Base-by-base conservation (phyloP, 2,797 vertebrate genomes). In the Sitta carolinensis region DNA sequence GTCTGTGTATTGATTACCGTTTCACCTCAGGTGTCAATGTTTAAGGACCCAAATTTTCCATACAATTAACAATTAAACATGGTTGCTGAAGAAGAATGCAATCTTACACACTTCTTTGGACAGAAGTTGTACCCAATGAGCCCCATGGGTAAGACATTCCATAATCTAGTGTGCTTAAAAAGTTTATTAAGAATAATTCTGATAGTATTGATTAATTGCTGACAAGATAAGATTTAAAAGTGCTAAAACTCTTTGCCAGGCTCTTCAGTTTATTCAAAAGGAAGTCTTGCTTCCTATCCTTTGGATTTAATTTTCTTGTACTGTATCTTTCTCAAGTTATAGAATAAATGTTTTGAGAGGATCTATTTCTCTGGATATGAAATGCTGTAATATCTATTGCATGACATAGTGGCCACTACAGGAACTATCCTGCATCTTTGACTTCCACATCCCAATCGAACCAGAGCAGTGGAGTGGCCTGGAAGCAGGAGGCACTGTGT, bases 401-500 rank as follows among this genome's bases (percentile, higher is more conserved):
- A 19, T n/a, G 20, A 29, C 8, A 3, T 20, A 40, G n/a, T 1
- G 3, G 10, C 7, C 10, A 13, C 51, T 66, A 29, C 13, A 87
- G 50, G 50, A 84, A 27, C 13, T 64, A 38, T 7, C 20, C 5
- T 47, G 16, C 12, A 7, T 50, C 51, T 68, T 67, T 89, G 18
- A 27, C 74, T 83, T 80, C 11, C 40, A 21, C 11, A 13, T 59
- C 11, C 74, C n/a, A 83, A 7, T 48, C 0, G 1, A 77, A 26
- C 16, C 40, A 54, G 55, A 48, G 16, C 34, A 26, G 11, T 0
- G 0, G 13, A 40, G n/a, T 3, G 0, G 18, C 29, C n/a, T 0
- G 4, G 27, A n/a, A 67, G 25, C 23, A 40, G 23, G 29, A 1
- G 1, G 12, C 1, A 5, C 38, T n/a, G 23, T 7, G 27, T 38